Evolutionary conservation across 2,888 invertebrate species (phyloP), one percentile per base, ranked within the genome.

Genomic region (Torymus auratus): DNA sequence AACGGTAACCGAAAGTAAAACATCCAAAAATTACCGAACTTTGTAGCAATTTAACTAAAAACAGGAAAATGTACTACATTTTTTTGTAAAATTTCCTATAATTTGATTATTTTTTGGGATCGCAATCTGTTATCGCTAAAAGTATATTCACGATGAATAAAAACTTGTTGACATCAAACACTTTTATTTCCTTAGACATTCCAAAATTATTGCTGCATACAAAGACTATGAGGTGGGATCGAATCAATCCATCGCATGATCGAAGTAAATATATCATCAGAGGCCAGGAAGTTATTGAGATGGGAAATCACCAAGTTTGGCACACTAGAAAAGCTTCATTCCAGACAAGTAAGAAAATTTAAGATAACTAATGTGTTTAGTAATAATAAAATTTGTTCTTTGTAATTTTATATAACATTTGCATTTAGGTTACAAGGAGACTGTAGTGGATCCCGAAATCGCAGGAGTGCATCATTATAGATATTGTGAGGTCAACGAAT

Each of bases 151-250:
- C 1, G 7, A 41, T 4, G 41, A 41, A 41, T 41, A 7, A 41
- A 41, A 7, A 5, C 7, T 82, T 23, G 14, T 64, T 64, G 3
- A 17, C 2, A 64, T 14, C 52, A 58, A 17, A 28, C 10, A 11
- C 28, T 62, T 17, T 41, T 12, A 41, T 58, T 80, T 64, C 50
- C 3, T n/a, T 53, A 86, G 85, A 77, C 53, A 28, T 79, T 23
- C 85, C 86, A 23, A 84, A 81, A 67, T 86, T 92, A 11, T 91
- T 90, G 70, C 88, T 91, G 0, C 92, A 92, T 82, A 86, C 89
- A 0, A 91, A 85, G 52, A 89, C 91, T 14, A 85, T 86, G 7
- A 87, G 91, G n/a, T 91, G 90, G 5, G 60, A 86, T 41, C 86
- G 88, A 65, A 85, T 89, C 14, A 78, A 90, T 85, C 88, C 88